Percentiles rank a stretch among this genome's conserved stretches.
Evolutionary conservation across 2,797 vertebrate genomes (phyloP).

Genomic region (Poeciliopsis infans): DNA sequence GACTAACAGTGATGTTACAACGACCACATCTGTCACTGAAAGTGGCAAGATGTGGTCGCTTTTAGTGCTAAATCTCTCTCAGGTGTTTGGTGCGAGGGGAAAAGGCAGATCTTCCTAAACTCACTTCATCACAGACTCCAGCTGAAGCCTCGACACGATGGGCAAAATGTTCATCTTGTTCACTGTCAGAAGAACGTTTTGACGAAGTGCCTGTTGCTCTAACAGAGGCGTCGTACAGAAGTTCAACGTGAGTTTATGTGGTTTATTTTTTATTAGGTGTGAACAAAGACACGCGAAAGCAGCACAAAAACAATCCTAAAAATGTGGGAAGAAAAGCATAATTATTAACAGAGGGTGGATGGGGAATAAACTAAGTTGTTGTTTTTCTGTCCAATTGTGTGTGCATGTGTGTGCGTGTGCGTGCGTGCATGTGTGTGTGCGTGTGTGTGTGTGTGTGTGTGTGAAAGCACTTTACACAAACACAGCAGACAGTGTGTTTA

Average conservation of each 20-base stretch:
- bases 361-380: constrained; percentile 9
- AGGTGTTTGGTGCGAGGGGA: constrained; percentile 49
- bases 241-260: neutral
- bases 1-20: no score
- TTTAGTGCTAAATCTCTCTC: constrained; percentile 10
- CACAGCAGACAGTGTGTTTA: constrained; percentile 50
- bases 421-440: constrained; percentile 1
- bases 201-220: constrained; percentile 19
- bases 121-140: constrained; percentile 44
- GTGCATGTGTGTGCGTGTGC: neutral
- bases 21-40: no score
- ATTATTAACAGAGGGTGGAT: constrained; percentile 23
- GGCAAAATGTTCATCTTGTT: neutral
- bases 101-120: constrained; percentile 25
- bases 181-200: constrained; percentile 8
- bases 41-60: no score
- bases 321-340: constrained; percentile 11
- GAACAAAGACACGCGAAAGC: constrained; percentile 22
- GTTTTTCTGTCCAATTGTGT: neutral
- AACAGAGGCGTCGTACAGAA: constrained; percentile 3
- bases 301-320: constrained; percentile 16
- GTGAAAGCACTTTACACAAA: constrained; percentile 25
- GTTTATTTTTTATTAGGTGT: constrained; percentile 7
- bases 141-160: constrained; percentile 40
- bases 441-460: constrained; percentile 2